Percentiles rank a stretch among this genome's conserved stretches.
These are phyloP conservation scores for Ptilorrhoa leucosticta DNA, from an alignment of 2,113 vertebrate species.

Conservation along the genomic window DNA sequence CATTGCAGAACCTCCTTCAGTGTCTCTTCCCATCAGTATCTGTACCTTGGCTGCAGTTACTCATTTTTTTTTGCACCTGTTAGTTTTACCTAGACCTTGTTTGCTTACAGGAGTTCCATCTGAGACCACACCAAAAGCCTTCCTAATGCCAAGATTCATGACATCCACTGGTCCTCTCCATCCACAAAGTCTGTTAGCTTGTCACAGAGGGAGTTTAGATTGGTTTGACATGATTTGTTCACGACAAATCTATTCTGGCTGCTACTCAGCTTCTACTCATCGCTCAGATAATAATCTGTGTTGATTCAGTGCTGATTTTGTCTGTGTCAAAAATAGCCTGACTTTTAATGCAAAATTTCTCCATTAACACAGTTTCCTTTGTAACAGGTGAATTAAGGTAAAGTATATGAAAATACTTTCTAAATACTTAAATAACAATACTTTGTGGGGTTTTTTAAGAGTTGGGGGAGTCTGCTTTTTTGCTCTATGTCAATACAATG, in stretches of 20 bases:
- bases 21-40: background rate
- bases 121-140: background rate
- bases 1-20: background rate
- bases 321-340: background rate
- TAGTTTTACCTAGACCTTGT: background rate
- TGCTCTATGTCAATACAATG: background rate
- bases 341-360: background rate
- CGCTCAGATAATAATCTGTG: background rate
- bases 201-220: background rate
- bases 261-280: background rate
- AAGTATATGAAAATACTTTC: background rate
- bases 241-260: slow-evolving; percentile 16
- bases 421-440: background rate
- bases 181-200: background rate
- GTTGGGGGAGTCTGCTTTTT: fast-evolving
- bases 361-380: background rate
- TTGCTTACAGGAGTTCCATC: background rate
- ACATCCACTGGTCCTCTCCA: background rate
- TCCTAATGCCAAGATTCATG: background rate
- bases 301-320: background rate
- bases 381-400: background rate
- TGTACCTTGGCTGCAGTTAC: background rate
- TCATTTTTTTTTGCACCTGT: background rate
- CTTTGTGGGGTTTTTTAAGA: fast-evolving
- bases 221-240: background rate